These are phyloP conservation scores for Melanotaenia trifasciata DNA, from an alignment of 2,797 vertebrate species.

Conservation along the genomic window DNA sequence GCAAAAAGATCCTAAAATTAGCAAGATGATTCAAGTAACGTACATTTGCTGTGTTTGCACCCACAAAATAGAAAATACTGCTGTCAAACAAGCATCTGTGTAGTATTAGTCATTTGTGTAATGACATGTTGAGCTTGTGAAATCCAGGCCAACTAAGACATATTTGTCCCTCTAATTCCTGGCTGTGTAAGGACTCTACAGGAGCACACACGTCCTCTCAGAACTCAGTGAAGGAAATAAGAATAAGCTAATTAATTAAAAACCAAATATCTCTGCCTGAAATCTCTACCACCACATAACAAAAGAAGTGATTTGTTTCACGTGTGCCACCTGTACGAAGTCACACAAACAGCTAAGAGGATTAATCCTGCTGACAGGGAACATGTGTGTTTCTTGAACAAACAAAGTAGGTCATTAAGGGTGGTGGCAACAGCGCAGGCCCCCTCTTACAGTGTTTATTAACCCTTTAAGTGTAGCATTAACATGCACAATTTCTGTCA, in stretches of 20 bases:
- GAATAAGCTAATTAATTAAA: constrained; percentile 10
- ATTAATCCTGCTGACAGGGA: constrained; percentile 61
- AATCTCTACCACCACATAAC: constrained; percentile 17
- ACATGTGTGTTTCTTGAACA: constrained; percentile 42
- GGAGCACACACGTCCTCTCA: constrained; percentile 10
- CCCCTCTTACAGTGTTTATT: not conserved
- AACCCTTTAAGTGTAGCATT: not conserved
- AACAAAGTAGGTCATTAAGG: constrained; percentile 34
- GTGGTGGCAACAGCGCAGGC: not conserved
- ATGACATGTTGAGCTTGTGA: constrained; percentile 3
- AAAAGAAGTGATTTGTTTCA: constrained; percentile 19
- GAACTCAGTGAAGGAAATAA: not conserved
- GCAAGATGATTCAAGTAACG: constrained; percentile 12
- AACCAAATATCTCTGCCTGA: not conserved
- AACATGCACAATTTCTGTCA: not conserved
- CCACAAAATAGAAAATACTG: constrained; percentile 13
- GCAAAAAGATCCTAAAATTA: constrained; percentile 56
- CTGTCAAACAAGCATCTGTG: not conserved
- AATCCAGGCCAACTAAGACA: constrained; percentile 1
- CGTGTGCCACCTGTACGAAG: constrained; percentile 28
- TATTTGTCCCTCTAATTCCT: not conserved
- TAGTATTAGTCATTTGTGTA: constrained; percentile 2
- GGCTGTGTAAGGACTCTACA: not conserved
- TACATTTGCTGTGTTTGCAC: constrained; percentile 7
- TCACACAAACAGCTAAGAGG: constrained; percentile 68